Evolutionary conservation across 2,888 invertebrate genomes (phyloP).

Genomic region (Schrankia costaestrigalis): DNA sequence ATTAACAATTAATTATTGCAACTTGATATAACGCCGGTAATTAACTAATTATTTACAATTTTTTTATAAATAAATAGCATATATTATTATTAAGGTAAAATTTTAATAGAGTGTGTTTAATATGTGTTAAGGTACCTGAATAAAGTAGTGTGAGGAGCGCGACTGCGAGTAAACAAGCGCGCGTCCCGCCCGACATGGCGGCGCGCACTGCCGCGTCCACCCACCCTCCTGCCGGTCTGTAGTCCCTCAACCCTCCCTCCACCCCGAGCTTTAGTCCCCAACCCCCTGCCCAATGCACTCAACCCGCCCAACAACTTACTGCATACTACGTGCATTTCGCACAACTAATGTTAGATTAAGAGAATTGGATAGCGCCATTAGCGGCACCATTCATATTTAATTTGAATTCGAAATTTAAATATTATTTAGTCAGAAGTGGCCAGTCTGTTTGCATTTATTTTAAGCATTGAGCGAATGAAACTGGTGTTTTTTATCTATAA

Average conservation of each 20-base stretch:
- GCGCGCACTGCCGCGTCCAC: slow-evolving; percentile 72
- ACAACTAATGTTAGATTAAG: slow-evolving; percentile 6
- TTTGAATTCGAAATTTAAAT: too few relatives aligned
- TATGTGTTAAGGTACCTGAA: slow-evolving; percentile 55
- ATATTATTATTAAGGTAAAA: background rate
- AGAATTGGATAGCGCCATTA: slow-evolving; percentile 1
- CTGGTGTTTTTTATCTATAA: too few relatives aligned
- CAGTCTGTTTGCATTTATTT: too few relatives aligned
- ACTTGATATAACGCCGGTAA: too few relatives aligned
- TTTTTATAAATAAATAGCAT: background rate
- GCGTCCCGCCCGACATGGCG: slow-evolving; percentile 73
- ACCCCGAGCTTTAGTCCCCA: slow-evolving; percentile 30
- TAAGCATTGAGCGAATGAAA: too few relatives aligned
- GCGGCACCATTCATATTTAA: too few relatives aligned
- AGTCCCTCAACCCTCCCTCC: slow-evolving; percentile 39
- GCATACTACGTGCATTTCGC: slow-evolving; percentile 15
- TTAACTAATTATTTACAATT: too few relatives aligned
- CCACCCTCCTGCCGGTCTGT: too few relatives aligned
- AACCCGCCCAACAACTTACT: slow-evolving; percentile 12
- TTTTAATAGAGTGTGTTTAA: background rate
- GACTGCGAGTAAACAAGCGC: slow-evolving; percentile 56
- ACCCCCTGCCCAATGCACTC: slow-evolving; percentile 26
- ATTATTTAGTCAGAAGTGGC: too few relatives aligned
- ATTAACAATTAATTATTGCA: too few relatives aligned
- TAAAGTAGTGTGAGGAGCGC: slow-evolving; percentile 67